phyloP scores from a whole-genome alignment of 2,113 vertebrate species.

The Lampris incognitus region DNA sequence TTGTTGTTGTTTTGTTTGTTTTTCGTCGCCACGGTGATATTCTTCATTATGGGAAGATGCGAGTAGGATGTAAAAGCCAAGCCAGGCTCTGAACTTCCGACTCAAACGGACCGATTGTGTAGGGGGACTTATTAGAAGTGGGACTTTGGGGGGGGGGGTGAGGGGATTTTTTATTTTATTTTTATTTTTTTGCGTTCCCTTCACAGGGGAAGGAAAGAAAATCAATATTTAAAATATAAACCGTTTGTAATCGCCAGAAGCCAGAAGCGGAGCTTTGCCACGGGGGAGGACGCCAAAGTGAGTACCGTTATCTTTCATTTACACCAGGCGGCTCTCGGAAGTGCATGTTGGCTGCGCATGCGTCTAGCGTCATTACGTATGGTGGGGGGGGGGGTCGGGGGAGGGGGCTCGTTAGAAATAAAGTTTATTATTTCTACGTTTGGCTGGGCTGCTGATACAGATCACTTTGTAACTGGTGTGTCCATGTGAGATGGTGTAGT shows the following conservation, averaged over 20 bases:
- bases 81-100: constrained; percentile 34
- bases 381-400: no score
- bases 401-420: no score
- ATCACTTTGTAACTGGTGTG: no score
- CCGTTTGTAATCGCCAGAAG: constrained; percentile 21
- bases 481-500: no score
- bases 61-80: constrained; percentile 52
- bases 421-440: no score
- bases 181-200: neutral
- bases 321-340: constrained; percentile 11
- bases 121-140: no score
- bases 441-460: no score
- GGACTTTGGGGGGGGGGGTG: no score
- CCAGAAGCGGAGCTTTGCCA: neutral
- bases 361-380: neutral
- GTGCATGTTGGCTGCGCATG: constrained; percentile 28
- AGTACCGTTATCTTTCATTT: constrained; percentile 62
- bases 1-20: no score
- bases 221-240: neutral
- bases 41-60: no score
- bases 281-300: constrained; percentile 56
- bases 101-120: neutral
- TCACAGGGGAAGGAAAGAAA: neutral
- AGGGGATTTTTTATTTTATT: neutral
- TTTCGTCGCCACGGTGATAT: no score